Conservation (phyloP, 2,888 invertebrate species). For the Drosophila putrida region DNA sequence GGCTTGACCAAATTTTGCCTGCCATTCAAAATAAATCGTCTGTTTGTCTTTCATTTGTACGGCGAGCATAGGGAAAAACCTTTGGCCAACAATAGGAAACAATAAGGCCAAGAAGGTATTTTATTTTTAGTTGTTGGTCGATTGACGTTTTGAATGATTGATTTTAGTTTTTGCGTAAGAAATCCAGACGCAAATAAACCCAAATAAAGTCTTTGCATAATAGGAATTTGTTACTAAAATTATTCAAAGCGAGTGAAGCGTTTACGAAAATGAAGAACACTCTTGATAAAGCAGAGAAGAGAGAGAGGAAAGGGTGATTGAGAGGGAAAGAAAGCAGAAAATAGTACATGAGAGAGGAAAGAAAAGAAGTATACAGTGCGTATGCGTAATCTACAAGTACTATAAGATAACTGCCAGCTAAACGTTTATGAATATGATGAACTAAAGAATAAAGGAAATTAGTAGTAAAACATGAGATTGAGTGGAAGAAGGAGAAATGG, state of each 20-base stretch:
- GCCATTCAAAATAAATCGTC: slow-evolving; percentile 62
- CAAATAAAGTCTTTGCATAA: neutral
- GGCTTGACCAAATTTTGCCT: slow-evolving; percentile 35
- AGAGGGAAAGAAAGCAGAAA: no score
- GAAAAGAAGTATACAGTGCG: neutral
- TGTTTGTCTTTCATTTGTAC: slow-evolving; percentile 48
- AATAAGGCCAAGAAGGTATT: slow-evolving; percentile 9
- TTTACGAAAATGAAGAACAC: neutral
- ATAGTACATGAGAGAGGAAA: neutral
- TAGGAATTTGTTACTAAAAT: neutral
- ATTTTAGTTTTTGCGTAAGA: slow-evolving; percentile 10
- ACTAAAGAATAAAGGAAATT: no score
- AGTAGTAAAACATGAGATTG: no score
- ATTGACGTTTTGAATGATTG: slow-evolving; percentile 40
- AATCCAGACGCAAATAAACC: neutral
- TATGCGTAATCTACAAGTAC: neutral
- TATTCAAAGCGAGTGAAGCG: slow-evolving; percentile 1
- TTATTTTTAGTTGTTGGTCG: slow-evolving; percentile 22
- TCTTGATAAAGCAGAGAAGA: neutral
- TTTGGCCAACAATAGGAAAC: slow-evolving; percentile 3
- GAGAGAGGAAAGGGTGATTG: neutral
- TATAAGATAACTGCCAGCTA: no score
- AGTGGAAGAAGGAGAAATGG: no score
- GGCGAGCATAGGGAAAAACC: neutral
- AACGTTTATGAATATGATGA: no score